A percentile compares a stretch with the other conserved stretches of the same genome.
Evolutionary conservation across 2,888 invertebrate species (phyloP).

Genomic region (Acrocyrtus sp.): DNA sequence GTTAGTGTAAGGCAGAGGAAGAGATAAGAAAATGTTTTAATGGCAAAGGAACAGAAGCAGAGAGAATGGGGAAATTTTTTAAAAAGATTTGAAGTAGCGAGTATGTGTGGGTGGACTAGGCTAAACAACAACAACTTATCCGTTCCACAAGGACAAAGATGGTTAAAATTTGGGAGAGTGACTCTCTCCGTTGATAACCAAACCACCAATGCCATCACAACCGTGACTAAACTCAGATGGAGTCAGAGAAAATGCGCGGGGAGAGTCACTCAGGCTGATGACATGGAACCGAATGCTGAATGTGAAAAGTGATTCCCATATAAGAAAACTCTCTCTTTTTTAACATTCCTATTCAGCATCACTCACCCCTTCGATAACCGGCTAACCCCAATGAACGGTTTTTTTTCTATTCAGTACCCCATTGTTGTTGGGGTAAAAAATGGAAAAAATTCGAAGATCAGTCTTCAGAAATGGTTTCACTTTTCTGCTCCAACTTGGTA

Average conservation of each 20-base stretch:
- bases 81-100: not conserved
- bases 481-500: constrained; percentile 6
- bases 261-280: constrained; percentile 31
- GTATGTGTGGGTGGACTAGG: constrained; percentile 9
- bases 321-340: no score
- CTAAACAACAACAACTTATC: constrained; percentile 13
- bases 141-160: no score
- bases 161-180: no score
- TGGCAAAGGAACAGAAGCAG: no score
- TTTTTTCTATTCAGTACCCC: not conserved
- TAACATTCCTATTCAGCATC: constrained; percentile 11
- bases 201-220: constrained; percentile 1
- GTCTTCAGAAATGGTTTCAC: constrained; percentile 21
- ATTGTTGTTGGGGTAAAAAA: not conserved
- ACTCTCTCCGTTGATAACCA: not conserved
- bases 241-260: no score
- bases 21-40: no score
- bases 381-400: constrained; percentile 19
- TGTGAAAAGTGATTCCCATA: no score
- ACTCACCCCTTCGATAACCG: constrained; percentile 13
- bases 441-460: not conserved
- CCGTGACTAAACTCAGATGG: constrained; percentile 39
- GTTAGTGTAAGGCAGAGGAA: no score
- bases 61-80: no score
- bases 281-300: constrained; percentile 41